Conservation (phyloP, 2,888 invertebrate species). For the Cantharis nigra region DNA sequence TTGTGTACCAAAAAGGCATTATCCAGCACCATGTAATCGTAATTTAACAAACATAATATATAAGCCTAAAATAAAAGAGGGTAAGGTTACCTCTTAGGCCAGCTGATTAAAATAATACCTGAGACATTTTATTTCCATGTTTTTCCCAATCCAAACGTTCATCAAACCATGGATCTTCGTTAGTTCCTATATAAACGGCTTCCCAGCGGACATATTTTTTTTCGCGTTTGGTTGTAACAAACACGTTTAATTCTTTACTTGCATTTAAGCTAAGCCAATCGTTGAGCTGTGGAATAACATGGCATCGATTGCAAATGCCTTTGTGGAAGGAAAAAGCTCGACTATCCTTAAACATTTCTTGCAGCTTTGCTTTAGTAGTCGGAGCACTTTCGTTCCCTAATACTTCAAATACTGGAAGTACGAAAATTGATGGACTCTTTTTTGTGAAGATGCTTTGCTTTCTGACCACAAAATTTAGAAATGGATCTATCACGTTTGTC, state of each 20-base stretch:
- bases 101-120: slow-evolving; percentile 48
- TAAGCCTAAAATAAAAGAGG: slow-evolving; percentile 66
- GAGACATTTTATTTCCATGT: slow-evolving; percentile 61
- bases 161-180: slow-evolving; percentile 57
- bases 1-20: slow-evolving; percentile 85
- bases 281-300: slow-evolving; percentile 54
- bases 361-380: slow-evolving; percentile 68
- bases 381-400: slow-evolving; percentile 63
- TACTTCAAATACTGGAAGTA: slow-evolving; percentile 46
- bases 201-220: slow-evolving; percentile 56
- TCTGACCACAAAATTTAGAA: slow-evolving; percentile 37
- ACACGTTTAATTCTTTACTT: slow-evolving; percentile 47
- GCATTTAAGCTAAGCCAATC: slow-evolving; percentile 51
- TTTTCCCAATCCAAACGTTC: slow-evolving; percentile 61
- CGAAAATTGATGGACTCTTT: slow-evolving; percentile 31
- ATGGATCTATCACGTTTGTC: slow-evolving; percentile 40
- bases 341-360: slow-evolving; percentile 45
- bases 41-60: slow-evolving; percentile 80
- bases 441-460: slow-evolving; percentile 30
- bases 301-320: slow-evolving; percentile 58
- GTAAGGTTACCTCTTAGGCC: background rate
- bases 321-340: slow-evolving; percentile 60
- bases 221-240: slow-evolving; percentile 53
- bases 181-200: slow-evolving; percentile 60
- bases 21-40: slow-evolving; percentile 84